Base-by-base conservation (phyloP, 1,140 invertebrate genomes). In the Eurosta solidaginis region DNA sequence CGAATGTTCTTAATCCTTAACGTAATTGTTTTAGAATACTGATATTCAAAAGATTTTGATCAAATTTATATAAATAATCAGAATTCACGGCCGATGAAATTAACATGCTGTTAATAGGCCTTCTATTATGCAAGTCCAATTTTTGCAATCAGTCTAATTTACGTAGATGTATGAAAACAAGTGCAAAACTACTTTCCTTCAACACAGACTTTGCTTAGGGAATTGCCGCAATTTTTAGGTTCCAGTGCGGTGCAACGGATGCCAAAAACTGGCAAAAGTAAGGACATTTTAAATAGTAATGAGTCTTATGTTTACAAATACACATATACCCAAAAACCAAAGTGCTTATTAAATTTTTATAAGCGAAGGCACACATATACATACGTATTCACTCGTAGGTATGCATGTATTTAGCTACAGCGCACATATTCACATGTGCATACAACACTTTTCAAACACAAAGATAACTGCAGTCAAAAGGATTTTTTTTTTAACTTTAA, bases 291-390 rank as follows among this genome's bases (percentile, higher is more conserved):
- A 68, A 68, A 68, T 40, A 68, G 33, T 9, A 68, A 5, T 12
- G n/a, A 68, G 22, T 68, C 36, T 33, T 12, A 7, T 3, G n/a
- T 33, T 20, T 9, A 40, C 59, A 68, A 27, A 29, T 6, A 40
- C n/a, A 68, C 36, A 63, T 33, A 40, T n/a, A 40, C 59, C 29
- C 29, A 36, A 3, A 22, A n/a, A 22, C 17, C 36, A 4, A 4
- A 25, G 4, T 52, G 59, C 59, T 68, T 68, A 68, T 68, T 68
- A 68, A 68, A 36, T 36, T 40, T 68, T 40, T n/a, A 68, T 7
- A 20, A 3, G 20, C 33, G 20, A 14, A 1, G 10, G 59, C 17
- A 14, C n/a, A 47, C n/a, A 5, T 47, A 4, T 47, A 14, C n/a
- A 1, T 47, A 47, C 45, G n/a, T 47, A 2, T 9, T n/a, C n/a